These are phyloP conservation scores for Myripristis murdjan DNA, from an alignment of 2,797 vertebrate genomes.

Conservation along the genomic window DNA sequence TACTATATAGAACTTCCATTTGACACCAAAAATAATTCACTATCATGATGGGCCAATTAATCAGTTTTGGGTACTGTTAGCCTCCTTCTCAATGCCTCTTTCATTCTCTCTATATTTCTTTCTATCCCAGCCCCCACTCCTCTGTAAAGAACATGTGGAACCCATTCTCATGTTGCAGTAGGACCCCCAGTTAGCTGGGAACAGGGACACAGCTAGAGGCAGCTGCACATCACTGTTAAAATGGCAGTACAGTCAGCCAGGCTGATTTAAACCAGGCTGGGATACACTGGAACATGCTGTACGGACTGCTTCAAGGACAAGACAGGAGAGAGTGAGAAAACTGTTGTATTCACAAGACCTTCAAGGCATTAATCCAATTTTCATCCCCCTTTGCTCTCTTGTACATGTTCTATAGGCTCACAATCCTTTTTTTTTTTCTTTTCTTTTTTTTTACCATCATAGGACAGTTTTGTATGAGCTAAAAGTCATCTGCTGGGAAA, in stretches of 20 bases:
- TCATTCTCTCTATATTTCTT: background rate
- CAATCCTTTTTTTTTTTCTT: slow-evolving; percentile 14
- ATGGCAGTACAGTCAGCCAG: slow-evolving; percentile 50
- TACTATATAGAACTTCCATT: too few species aligned
- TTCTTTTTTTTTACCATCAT: too few species aligned
- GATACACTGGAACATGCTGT: slow-evolving; percentile 35
- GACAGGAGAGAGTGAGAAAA: slow-evolving; percentile 31
- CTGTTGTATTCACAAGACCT: slow-evolving; percentile 2
- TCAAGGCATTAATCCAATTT: slow-evolving; percentile 5
- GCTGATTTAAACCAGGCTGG: slow-evolving; percentile 69
- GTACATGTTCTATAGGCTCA: slow-evolving; percentile 5
- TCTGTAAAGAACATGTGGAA: slow-evolving; percentile 74
- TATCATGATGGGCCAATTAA: too few species aligned
- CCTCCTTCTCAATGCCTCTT: slow-evolving; percentile 11
- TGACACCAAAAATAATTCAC: too few species aligned
- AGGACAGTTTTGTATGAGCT: slow-evolving; percentile 9
- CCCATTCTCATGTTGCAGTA: slow-evolving; percentile 62
- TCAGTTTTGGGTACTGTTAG: too few species aligned
- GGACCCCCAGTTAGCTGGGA: slow-evolving; percentile 62
- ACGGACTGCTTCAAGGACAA: slow-evolving; percentile 34
- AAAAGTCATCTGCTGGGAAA: slow-evolving; percentile 11
- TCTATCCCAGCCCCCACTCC: slow-evolving; percentile 27
- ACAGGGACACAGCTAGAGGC: slow-evolving; percentile 52
- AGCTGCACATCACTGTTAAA: slow-evolving; percentile 65
- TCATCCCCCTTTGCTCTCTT: slow-evolving; percentile 7